Conservation (phyloP, 2,888 invertebrate species). For the Buathra laborator region DNA sequence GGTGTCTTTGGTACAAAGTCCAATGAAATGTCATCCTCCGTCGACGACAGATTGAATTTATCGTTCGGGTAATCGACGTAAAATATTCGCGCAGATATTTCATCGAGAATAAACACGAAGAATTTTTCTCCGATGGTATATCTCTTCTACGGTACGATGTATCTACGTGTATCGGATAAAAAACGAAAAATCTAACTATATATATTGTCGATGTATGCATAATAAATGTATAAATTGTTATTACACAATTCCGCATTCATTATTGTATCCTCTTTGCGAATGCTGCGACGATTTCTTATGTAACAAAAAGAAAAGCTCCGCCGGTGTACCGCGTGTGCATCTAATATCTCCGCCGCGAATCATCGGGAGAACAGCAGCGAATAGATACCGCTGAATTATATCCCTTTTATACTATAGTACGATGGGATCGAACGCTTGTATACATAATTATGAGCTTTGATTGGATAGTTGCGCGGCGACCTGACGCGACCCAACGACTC, state of each 20-base stretch:
- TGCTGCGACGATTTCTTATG: neutral
- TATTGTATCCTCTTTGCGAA: neutral
- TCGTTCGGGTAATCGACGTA: constrained; percentile 11
- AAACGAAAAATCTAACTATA: neutral
- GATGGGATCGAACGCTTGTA: constrained; percentile 15
- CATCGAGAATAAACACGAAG: neutral
- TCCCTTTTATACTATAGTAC: constrained; percentile 28
- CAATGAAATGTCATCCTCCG: constrained; percentile 44
- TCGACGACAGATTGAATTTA: constrained; percentile 41
- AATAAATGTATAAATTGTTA: constrained; percentile 3
- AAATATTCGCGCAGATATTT: constrained; percentile 3
- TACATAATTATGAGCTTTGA: constrained; percentile 57
- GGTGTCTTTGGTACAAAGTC: constrained; percentile 34
- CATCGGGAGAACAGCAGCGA: constrained; percentile 3
- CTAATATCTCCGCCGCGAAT: constrained; percentile 25
- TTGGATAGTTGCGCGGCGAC: constrained; percentile 50
- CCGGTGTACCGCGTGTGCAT: constrained; percentile 16
- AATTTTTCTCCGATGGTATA: constrained; percentile 4
- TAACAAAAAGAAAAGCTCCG: neutral
- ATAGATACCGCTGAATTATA: constrained; percentile 48
- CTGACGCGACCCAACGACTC: constrained; percentile 47
- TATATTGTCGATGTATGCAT: neutral
- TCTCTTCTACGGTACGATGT: neutral
- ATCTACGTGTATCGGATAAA: neutral
- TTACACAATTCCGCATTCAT: constrained; percentile 38